Evolutionary conservation across 2,113 vertebrate species (phyloP).

Genomic region (Sinocyclocheilus grahami): DNA sequence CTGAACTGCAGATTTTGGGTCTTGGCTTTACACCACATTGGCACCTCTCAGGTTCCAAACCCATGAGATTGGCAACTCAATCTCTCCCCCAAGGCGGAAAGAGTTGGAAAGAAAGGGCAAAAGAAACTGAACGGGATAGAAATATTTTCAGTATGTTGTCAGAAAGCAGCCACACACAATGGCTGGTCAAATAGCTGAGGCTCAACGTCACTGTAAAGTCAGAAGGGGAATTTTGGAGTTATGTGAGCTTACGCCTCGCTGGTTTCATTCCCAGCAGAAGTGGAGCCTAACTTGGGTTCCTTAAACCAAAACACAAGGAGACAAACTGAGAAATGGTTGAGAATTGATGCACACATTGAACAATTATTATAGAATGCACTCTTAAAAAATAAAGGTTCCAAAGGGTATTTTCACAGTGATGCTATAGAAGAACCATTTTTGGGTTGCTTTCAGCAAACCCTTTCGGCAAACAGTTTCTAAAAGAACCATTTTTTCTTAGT

Average conservation of each 20-base stretch:
- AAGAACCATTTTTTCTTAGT: too few species aligned
- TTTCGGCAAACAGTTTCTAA: too few species aligned
- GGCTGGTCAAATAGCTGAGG: slow-evolving; percentile 33
- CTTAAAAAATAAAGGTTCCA: too few species aligned
- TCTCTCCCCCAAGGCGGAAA: slow-evolving; percentile 23
- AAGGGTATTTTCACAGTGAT: too few species aligned
- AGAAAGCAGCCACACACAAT: slow-evolving; percentile 34
- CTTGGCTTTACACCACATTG: slow-evolving; percentile 9
- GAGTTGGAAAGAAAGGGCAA: background rate
- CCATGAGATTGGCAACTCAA: slow-evolving; percentile 32
- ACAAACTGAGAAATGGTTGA: background rate
- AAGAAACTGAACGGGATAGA: slow-evolving; percentile 19
- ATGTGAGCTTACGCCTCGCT: background rate
- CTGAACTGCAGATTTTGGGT: slow-evolving; percentile 37
- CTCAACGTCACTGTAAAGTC: slow-evolving; percentile 33
- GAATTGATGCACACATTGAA: background rate
- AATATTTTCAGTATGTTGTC: slow-evolving; percentile 39
- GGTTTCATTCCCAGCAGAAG: slow-evolving; percentile 22
- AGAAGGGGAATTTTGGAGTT: slow-evolving; percentile 45
- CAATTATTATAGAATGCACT: background rate
- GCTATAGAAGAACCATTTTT: too few species aligned
- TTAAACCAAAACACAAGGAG: slow-evolving; percentile 25
- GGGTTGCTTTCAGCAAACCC: too few species aligned
- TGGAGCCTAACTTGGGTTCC: background rate
- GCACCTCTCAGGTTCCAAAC: slow-evolving; percentile 39